Evolutionary conservation across 2,113 vertebrate genomes (phyloP).

Genomic region (Trichechus manatus): DNA sequence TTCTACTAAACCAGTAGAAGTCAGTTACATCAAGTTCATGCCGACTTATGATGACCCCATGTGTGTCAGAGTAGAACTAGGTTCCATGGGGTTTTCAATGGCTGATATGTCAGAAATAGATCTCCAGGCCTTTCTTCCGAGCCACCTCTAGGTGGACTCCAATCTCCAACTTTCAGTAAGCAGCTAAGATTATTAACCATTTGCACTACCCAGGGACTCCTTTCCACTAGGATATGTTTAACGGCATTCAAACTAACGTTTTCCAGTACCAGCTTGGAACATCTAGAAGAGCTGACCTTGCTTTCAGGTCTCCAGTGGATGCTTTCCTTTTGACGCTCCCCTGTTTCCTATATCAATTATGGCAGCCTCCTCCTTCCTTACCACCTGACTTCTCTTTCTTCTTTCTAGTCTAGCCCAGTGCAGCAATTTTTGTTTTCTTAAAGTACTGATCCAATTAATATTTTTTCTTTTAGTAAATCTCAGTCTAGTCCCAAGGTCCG

Average conservation of each 20-base stretch:
- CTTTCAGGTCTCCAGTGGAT: not conserved
- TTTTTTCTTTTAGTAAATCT: constrained; percentile 36
- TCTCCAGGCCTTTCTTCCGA: not conserved
- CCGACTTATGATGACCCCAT: not conserved
- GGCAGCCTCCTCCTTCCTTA: not conserved
- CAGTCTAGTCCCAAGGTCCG: not conserved
- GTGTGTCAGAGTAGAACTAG: not conserved
- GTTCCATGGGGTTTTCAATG: not conserved
- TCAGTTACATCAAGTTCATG: not conserved
- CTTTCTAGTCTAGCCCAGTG: not conserved
- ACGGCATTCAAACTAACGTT: not conserved
- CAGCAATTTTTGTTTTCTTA: no score
- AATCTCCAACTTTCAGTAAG: no score
- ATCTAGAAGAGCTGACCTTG: not conserved
- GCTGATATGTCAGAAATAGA: not conserved
- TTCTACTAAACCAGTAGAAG: not conserved
- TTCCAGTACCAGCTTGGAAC: not conserved
- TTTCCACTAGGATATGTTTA: not conserved
- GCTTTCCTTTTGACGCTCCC: not conserved
- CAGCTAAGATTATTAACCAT: not conserved
- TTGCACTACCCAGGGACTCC: not conserved
- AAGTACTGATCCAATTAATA: not conserved
- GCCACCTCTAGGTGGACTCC: no score
- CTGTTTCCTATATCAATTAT: not conserved
- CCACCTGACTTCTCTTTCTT: not conserved